Base-by-base conservation (phyloP, 2,888 invertebrate genomes). In the Tachina grossa region DNA sequence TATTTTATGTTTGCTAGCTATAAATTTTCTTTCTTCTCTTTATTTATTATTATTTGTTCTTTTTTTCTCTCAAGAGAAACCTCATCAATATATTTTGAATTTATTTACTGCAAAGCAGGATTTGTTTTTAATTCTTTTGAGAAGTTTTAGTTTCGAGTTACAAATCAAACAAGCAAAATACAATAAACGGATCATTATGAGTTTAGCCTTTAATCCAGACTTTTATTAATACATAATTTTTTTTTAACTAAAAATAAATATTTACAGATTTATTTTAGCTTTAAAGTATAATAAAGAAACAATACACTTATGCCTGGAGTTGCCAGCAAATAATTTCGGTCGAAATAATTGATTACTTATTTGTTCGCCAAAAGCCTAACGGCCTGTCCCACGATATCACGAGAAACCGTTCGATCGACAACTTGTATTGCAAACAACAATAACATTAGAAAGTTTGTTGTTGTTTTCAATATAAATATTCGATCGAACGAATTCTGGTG, bases 71-170 rank as follows among this genome's bases (percentile, higher is more conserved):
- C 31, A 45, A 22, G 2, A 5, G 9, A 61, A 22, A 47, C 4
- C 16, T 16, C 13, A 55, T 65, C 16, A 71, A 71, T n/a, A 55
- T 16, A 22, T 47, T 41, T 55, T 31, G 11, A 22, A 65, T 71
- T 47, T 45, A 16, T 55, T 49, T 41, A 16, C 9, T 66, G 43
- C 31, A 11, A 53, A 19, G 19, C 63, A 47, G 9, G 14, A 57
- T 45, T 76, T 65, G 1, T 39, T 47, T 13, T 31, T 43, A 68
- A 59, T 55, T 11, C 49, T 65, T 57, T 14, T 65, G 14, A 39
- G n/a, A 65, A 66, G 74, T 80, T 72, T 43, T 43, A 80, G 31
- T 65, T 65, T 72, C 16, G 47, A 65, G 55, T 31, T 45, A 14
- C 4, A 41, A 63, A 63, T n/a, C 45, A 65, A 79, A 63, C 47